Evolutionary conservation across 2,113 vertebrate genomes (phyloP), one percentile per base, ranked within the genome.

Genomic region (Lampris incognitus): DNA sequence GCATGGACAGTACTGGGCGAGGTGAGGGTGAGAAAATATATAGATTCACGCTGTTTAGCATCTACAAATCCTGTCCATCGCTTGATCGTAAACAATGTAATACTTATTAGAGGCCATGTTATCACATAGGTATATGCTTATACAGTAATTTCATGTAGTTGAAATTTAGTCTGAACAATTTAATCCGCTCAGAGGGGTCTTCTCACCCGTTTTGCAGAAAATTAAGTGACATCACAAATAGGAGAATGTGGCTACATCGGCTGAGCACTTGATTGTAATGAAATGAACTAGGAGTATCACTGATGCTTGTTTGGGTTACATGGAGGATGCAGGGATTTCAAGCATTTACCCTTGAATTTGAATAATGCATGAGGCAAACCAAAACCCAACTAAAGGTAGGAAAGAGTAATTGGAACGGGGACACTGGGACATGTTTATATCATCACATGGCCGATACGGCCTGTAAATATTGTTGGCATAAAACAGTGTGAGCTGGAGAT

Each of bases 391-490:
- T 76, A 42, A 64, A 72, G 71, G 49, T 49, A 48, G 70, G 24
- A 59, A 11, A 51, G 46, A 37, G 46, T 88, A 87, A 90, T 92
- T 89, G 59, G 76, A 86, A 78, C 79, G 68, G 88, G 86, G 85
- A 87, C 83, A 70, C 44, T 83, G 88, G 85, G 88, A 92, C 59
- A 60, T 56, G 46, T 74, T 82, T 71, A 40, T 42, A 69, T 44
- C 60, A 75, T 83, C 72, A 76, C 38, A 72, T 6, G 72, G 46
- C 58, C 67, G 42, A 49, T 66, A 49, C 52, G 4, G 58, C 78
- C 74, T 72, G 79, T 84, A 80, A 73, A 81, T 81, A 80, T 76
- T 72, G 51, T 41, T 49, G 37, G 37, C 62, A 80, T 48, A 69
- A 82, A 79, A 83, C 65, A 66, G 55, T 38, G 2, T 57, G 61